These are phyloP conservation scores for Ptychadena robeensis DNA, from an alignment of 2,797 vertebrate genomes.

Conservation along the genomic window DNA sequence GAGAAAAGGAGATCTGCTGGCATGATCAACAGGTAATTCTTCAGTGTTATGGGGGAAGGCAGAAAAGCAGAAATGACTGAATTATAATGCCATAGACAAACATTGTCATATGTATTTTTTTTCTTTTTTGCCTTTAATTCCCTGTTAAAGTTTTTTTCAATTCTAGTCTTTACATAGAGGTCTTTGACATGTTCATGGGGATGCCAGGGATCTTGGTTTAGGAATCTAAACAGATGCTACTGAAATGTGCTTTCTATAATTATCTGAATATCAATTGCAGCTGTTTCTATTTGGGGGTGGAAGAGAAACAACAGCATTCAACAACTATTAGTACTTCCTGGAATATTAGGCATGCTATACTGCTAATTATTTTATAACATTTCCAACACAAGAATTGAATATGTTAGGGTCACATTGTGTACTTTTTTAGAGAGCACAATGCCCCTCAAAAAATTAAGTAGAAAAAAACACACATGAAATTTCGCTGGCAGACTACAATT, in stretches of 20 bases:
- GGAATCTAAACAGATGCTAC: slow-evolving; percentile 6
- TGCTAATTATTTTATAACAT: not conserved
- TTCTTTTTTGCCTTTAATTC: no score
- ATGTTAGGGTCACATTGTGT: not conserved
- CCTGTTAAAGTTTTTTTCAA: no score
- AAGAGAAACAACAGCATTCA: not conserved
- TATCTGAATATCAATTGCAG: not conserved
- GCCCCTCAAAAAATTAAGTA: not conserved
- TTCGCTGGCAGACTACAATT: no score
- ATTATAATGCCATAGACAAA: no score
- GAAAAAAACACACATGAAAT: not conserved
- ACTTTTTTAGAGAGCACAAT: not conserved
- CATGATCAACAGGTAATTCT: no score
- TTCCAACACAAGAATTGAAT: not conserved
- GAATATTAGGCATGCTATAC: not conserved
- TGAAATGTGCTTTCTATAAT: not conserved
- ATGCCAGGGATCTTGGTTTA: not conserved
- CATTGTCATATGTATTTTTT: no score
- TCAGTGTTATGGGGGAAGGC: no score
- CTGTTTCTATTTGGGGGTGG: not conserved
- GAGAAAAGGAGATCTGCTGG: no score
- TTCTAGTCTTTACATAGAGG: not conserved
- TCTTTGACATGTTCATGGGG: not conserved
- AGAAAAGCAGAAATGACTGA: no score
- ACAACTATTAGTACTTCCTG: not conserved